A percentile compares a stretch with the other conserved stretches of the same genome.
These are phyloP conservation scores for Pollicipes pollicipes DNA, from an alignment of 1,140 invertebrate species.

Conservation along the genomic window DNA sequence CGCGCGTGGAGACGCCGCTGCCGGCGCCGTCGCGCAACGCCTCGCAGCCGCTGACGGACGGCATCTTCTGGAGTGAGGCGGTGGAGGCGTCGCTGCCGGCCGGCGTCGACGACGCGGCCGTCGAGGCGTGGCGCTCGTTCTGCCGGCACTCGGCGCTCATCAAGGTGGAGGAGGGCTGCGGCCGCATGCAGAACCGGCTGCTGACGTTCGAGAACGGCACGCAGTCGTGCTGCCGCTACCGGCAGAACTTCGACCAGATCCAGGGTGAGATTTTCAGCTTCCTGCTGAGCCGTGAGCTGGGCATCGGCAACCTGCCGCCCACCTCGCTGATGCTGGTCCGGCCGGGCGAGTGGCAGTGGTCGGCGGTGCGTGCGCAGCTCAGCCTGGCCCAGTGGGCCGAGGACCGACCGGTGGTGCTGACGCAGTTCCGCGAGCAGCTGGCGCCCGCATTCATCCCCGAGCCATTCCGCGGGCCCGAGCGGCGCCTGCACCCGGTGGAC, in stretches of 20 bases:
- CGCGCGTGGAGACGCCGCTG: too few species aligned
- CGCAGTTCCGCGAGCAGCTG: conserved; percentile 44
- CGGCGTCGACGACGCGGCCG: conserved; percentile 42
- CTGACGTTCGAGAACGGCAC: conserved; percentile 54
- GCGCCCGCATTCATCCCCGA: conserved; percentile 39
- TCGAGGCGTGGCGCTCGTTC: conserved; percentile 45
- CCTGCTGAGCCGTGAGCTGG: conserved; percentile 51
- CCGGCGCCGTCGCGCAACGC: neutral
- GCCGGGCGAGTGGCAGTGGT: conserved; percentile 44
- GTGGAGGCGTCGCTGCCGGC: conserved; percentile 47
- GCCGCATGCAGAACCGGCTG: conserved; percentile 67
- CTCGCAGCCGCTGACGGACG: conserved; percentile 29
- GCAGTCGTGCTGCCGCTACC: conserved; percentile 57
- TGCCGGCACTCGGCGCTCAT: conserved; percentile 41
- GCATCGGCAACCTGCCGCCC: conserved; percentile 52
- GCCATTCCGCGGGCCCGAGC: conserved; percentile 45
- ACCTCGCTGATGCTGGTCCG: conserved; percentile 50
- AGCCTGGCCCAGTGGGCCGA: conserved; percentile 56
- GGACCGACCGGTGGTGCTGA: conserved; percentile 56
- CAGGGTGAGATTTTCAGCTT: conserved; percentile 77
- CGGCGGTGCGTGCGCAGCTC: conserved; percentile 43
- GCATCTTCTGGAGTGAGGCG: conserved; percentile 49
- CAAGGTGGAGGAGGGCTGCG: conserved; percentile 57
- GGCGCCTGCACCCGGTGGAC: conserved; percentile 44
- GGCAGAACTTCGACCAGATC: conserved; percentile 74